A percentile compares a stretch with the other conserved stretches of the same genome.
Conservation (phyloP, 2,113 vertebrate genomes). For the Perca fluviatilis region DNA sequence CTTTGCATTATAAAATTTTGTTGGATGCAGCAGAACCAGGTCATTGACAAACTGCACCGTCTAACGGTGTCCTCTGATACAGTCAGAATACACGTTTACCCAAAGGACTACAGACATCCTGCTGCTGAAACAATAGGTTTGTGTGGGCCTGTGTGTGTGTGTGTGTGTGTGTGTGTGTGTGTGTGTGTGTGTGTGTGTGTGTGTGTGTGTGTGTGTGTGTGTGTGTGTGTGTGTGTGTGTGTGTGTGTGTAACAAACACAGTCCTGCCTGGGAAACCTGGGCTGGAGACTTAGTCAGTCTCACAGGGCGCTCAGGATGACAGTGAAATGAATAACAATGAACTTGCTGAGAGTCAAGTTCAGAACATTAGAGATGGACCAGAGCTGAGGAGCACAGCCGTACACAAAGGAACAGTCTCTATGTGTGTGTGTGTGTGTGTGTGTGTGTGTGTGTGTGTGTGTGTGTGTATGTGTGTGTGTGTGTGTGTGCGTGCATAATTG, state of each 20-base stretch:
- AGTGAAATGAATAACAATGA: constrained; percentile 81
- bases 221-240: constrained; percentile 49
- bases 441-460: constrained; percentile 42
- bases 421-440: constrained; percentile 4
- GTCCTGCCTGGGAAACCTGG: constrained; percentile 52
- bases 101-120: constrained; percentile 55
- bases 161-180: constrained; percentile 39
- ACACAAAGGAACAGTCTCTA: constrained; percentile 18
- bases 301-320: constrained; percentile 60
- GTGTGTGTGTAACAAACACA: constrained; percentile 51
- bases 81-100: constrained; percentile 69
- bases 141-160: constrained; percentile 39
- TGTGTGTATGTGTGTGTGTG: constrained; percentile 39
- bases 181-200: constrained; percentile 40
- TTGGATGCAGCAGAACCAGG: constrained; percentile 50
- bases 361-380: constrained; percentile 60
- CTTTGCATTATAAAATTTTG: constrained; percentile 41
- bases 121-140: constrained; percentile 68
- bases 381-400: constrained; percentile 30
- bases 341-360: constrained; percentile 71
- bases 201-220: constrained; percentile 46
- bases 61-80: constrained; percentile 62
- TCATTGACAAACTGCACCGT: constrained; percentile 65
- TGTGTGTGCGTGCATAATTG: constrained; percentile 32
- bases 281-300: constrained; percentile 61